Evolutionary conservation across 2,797 vertebrate genomes (phyloP).

Genomic region (Eulemur coronatus): DNA sequence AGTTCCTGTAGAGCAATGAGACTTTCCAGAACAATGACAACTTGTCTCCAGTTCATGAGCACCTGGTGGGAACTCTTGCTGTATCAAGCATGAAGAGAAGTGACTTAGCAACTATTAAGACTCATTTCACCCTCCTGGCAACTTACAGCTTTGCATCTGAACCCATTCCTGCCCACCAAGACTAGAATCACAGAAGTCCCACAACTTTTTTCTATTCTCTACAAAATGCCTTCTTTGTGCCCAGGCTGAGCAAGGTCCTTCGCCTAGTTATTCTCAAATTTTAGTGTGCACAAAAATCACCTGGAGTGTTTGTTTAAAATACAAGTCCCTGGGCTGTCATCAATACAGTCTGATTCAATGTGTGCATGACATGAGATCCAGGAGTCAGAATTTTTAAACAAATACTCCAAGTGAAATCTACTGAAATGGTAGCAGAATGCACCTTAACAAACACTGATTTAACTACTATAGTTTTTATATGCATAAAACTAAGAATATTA

Average conservation of each 20-base stretch:
- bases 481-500: not conserved
- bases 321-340: not conserved
- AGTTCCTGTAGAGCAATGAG: not conserved
- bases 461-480: not conserved
- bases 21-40: not conserved
- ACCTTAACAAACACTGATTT: not conserved
- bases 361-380: not conserved
- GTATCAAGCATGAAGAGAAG: not conserved
- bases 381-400: not conserved
- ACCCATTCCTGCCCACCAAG: not conserved
- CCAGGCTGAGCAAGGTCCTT: not conserved
- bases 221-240: not conserved
- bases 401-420: constrained; percentile 3
- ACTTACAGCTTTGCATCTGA: not conserved
- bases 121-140: not conserved
- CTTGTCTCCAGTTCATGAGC: not conserved
- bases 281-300: not conserved
- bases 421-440: not conserved
- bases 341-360: not conserved
- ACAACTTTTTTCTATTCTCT: not conserved
- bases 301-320: not conserved
- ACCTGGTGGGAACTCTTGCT: not conserved
- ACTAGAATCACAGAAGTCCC: not conserved
- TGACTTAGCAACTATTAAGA: not conserved
- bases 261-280: not conserved